These are phyloP conservation scores for Cardiocondyla obscurior DNA, from an alignment of 1,140 invertebrate species.

Conservation along the genomic window DNA sequence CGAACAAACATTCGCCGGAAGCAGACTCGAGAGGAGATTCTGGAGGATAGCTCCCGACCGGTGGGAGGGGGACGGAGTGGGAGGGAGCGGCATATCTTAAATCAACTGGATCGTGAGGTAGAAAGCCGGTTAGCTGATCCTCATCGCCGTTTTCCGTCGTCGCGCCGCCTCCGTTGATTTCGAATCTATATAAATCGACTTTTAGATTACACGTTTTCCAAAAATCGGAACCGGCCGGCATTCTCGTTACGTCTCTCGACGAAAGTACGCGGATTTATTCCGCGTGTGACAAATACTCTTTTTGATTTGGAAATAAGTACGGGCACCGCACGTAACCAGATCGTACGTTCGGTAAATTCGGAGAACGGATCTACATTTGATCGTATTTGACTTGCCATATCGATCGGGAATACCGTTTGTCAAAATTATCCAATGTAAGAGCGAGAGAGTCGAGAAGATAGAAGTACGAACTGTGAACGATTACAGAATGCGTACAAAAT, in stretches of 20 bases:
- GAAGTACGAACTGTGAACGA: neutral
- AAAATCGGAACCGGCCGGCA: conserved; percentile 27
- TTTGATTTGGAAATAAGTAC: conserved; percentile 29
- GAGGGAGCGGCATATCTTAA: conserved; percentile 38
- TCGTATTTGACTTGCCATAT: conserved; percentile 21
- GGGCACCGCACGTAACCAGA: neutral
- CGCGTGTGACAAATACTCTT: conserved; percentile 18
- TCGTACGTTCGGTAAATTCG: conserved; percentile 53
- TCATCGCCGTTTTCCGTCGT: conserved; percentile 35
- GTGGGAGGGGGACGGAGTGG: neutral
- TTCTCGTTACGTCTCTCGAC: neutral
- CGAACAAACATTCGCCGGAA: conserved; percentile 50
- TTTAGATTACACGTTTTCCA: conserved; percentile 67
- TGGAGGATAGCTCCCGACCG: conserved; percentile 13
- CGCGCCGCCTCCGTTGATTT: conserved; percentile 40
- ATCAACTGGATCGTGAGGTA: conserved; percentile 37
- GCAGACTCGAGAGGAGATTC: conserved; percentile 32
- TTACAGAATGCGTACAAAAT: neutral
- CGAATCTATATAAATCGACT: conserved; percentile 76
- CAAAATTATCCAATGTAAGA: neutral
- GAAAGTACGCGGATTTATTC: conserved; percentile 14
- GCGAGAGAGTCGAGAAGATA: neutral
- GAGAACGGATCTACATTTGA: neutral
- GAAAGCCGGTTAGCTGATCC: conserved; percentile 46
- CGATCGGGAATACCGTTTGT: neutral